A percentile compares a stretch with the other conserved stretches of the same genome.
phyloP scores from a whole-genome alignment of 2,113 vertebrate genomes.

The Brachirus orientalis region DNA sequence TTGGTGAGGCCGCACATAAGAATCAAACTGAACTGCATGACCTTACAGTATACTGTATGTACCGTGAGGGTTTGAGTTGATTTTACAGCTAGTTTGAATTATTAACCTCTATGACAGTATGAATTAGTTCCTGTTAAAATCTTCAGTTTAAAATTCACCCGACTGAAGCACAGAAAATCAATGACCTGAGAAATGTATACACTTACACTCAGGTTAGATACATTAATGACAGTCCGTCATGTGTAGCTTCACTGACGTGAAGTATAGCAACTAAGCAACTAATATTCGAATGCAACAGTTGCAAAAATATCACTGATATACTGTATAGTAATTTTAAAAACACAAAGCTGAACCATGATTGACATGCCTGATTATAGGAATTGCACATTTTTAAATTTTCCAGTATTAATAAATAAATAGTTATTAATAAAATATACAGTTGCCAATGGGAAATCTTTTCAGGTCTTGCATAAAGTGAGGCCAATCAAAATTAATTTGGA shows the following conservation, averaged over 20 bases:
- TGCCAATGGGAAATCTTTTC: slow-evolving; percentile 57
- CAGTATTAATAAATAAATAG: too few relatives aligned
- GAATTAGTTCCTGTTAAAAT: slow-evolving; percentile 28
- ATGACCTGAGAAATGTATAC: too few relatives aligned
- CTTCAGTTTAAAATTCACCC: slow-evolving; percentile 31
- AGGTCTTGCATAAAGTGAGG: slow-evolving; percentile 60
- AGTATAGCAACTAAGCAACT: too few relatives aligned
- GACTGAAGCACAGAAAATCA: not conserved
- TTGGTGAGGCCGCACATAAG: slow-evolving; percentile 26
- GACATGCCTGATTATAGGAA: slow-evolving; percentile 16
- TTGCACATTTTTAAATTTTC: slow-evolving; percentile 45
- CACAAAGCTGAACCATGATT: slow-evolving; percentile 5
- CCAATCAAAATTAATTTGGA: slow-evolving; percentile 77
- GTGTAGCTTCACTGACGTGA: too few relatives aligned
- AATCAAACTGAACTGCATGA: slow-evolving; percentile 22
- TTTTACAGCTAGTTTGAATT: slow-evolving; percentile 37
- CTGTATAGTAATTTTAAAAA: too few relatives aligned
- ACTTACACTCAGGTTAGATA: too few relatives aligned
- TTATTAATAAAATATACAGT: slow-evolving; percentile 37
- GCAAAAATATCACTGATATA: too few relatives aligned
- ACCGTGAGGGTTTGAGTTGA: slow-evolving; percentile 13
- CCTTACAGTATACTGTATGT: not conserved
- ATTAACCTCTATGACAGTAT: slow-evolving; percentile 1
- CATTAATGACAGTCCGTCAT: too few relatives aligned
- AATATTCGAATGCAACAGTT: too few relatives aligned